Evolutionary conservation across 2,113 vertebrate species (phyloP).

Genomic region (Oxygymnocypris stewartii): DNA sequence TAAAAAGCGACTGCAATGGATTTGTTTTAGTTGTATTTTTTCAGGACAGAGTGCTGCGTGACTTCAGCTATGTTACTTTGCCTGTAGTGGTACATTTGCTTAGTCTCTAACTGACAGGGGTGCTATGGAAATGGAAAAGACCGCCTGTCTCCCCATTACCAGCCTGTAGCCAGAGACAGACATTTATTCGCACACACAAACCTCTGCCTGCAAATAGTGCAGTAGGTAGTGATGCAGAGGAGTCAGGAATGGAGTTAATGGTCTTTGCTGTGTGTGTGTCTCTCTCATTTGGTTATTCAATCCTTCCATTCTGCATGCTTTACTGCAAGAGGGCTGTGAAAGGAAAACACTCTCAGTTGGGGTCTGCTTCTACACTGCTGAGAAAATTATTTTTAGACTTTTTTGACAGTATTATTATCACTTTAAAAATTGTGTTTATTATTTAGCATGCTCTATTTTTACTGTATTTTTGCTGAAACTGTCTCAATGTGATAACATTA

Average conservation of each 20-base stretch:
- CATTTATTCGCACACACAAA: conserved; percentile 34
- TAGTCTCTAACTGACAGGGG: conserved; percentile 28
- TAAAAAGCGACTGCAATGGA: conserved; percentile 12
- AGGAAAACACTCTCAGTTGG: too few species aligned
- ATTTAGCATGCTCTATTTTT: conserved; percentile 4
- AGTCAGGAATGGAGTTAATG: conserved; percentile 19
- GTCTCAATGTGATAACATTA: not conserved
- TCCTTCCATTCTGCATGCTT: conserved; percentile 16
- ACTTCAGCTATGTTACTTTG: conserved; percentile 52
- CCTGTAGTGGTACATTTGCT: conserved; percentile 39
- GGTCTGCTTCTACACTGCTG: conserved; percentile 6
- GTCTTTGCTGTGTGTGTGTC: not conserved
- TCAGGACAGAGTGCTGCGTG: conserved; percentile 26
- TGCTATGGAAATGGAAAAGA: conserved; percentile 46
- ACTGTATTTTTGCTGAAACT: not conserved
- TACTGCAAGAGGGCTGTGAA: not conserved
- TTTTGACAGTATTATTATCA: not conserved
- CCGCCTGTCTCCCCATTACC: conserved; percentile 46
- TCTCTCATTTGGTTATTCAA: conserved; percentile 1
- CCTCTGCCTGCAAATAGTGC: not conserved
- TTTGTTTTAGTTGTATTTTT: not conserved
- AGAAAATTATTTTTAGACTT: not conserved
- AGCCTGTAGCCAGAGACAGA: conserved; percentile 24
- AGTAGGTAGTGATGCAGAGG: conserved; percentile 23
- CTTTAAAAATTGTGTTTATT: not conserved